Evolutionary conservation across 1,140 invertebrate genomes (phyloP), one percentile per base, ranked within the genome.

Genomic region (Charaxes varanes): DNA sequence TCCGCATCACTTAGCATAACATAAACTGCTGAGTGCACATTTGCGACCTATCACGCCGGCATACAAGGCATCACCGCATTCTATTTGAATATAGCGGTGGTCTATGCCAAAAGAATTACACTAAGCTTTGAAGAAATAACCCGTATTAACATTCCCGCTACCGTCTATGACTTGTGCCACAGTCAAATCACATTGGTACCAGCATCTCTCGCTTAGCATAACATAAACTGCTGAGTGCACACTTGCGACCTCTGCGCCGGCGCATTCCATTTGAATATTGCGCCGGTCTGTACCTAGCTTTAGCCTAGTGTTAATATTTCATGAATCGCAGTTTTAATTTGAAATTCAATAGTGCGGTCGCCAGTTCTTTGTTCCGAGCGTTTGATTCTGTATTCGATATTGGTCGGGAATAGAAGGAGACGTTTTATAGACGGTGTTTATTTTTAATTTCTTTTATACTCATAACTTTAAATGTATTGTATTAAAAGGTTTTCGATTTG

Each of bases 251-350:
- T 4, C 51, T 41, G 54, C 66, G 63, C 58, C 46, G 38, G 59
- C 64, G 67, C 62, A 68, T 63, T 43, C 41, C 48, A 61, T 66
- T 67, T 62, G 52, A 63, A 71, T 71, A 62, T 56, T 45, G 50
- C 45, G 30, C 35, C 56, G 50, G 50, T 57, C 49, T 53, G 45
- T 31, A 28, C 34, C 19, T 30, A 19, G 37, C 51, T 41, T 58
- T 63, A 63, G 40, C 40, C 12, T 4, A 32, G 49, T 51, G 61
- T 72, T 64, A 69, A 69, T 72, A 69, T 69, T 72, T 62, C 68
- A 69, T 69, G 61, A 63, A 54, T 33, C 42, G 45, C 47, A 56
- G 52, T 53, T 64, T 63, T 58, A 55, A 66, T 68, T 66, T 70
- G 34, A 63, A 68, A 62, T 62, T 64, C 62, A 62, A 59, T 44